Conservation (phyloP, 2,113 vertebrate genomes). For the Narcine bancroftii region DNA sequence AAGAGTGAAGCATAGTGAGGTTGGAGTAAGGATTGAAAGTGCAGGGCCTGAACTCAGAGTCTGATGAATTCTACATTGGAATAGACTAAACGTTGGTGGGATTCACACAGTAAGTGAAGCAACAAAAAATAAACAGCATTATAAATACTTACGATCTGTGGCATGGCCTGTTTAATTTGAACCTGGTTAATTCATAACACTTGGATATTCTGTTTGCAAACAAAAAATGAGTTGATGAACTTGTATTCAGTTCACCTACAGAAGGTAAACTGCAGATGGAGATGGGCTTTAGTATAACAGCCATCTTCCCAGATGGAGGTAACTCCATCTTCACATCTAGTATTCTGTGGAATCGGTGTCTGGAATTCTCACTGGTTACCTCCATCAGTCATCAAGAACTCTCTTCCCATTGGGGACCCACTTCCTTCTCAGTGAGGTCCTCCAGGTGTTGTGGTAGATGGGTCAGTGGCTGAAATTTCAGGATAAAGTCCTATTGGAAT, state of each 20-base stretch:
- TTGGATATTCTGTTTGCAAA: background rate
- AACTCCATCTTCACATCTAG: slow-evolving; percentile 36
- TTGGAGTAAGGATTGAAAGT: background rate
- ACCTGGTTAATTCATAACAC: background rate
- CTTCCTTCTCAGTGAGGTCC: slow-evolving; percentile 48
- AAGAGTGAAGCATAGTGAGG: background rate
- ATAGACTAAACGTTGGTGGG: background rate
- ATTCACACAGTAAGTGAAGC: background rate
- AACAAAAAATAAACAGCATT: too few species aligned
- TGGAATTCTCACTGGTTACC: slow-evolving; percentile 47
- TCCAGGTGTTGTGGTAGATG: slow-evolving; percentile 42
- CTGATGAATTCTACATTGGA: background rate
- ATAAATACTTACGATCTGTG: background rate
- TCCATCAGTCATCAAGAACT: slow-evolving; percentile 63
- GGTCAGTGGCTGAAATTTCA: slow-evolving; percentile 46
- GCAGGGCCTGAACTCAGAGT: background rate
- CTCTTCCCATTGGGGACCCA: slow-evolving; percentile 41
- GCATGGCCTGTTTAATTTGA: background rate
- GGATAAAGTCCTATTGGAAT: slow-evolving; percentile 40
- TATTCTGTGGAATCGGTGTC: slow-evolving; percentile 22
- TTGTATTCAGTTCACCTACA: background rate
- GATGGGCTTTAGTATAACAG: too few species aligned
- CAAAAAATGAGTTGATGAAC: background rate
- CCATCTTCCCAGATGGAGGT: slow-evolving; percentile 39
- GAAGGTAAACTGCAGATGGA: background rate